These are phyloP conservation scores for Anthrax anthrax DNA, from an alignment of 2,888 invertebrate genomes.

Conservation along the genomic window DNA sequence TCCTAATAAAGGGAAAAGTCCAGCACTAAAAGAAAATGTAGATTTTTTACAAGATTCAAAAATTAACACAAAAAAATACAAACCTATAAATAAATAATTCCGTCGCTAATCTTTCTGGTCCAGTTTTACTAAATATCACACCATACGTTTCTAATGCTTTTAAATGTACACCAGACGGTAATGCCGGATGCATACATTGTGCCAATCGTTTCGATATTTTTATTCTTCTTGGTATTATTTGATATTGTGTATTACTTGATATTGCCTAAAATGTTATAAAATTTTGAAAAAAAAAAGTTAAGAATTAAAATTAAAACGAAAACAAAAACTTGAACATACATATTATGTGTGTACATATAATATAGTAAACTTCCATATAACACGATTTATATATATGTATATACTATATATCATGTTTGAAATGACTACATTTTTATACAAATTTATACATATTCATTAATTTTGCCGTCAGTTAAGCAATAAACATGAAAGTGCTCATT, in stretches of 20 bases:
- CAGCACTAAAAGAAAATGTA: constrained; percentile 35
- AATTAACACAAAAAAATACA: constrained; percentile 30
- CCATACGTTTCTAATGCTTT: constrained; percentile 86
- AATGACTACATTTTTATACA: too few species aligned
- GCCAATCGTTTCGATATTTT: constrained; percentile 81
- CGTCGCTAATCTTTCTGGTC: constrained; percentile 61
- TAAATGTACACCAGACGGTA: constrained; percentile 82
- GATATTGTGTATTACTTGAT: constrained; percentile 62
- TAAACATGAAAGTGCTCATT: too few species aligned
- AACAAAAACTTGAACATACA: too few species aligned
- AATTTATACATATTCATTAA: too few species aligned
- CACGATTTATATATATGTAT: too few species aligned
- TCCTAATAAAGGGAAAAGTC: constrained; percentile 75
- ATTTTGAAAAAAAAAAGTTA: neutral
- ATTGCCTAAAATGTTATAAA: constrained; percentile 47
- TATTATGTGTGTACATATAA: too few species aligned
- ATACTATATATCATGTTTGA: too few species aligned
- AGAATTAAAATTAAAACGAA: neutral
- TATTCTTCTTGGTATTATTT: constrained; percentile 71
- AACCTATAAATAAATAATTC: constrained; percentile 74
- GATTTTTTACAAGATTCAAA: neutral
- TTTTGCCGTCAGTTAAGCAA: too few species aligned
- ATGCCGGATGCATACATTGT: constrained; percentile 85
- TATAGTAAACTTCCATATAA: too few species aligned
- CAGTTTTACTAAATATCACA: constrained; percentile 79